phyloP scores from a whole-genome alignment of 2,888 invertebrate genomes.

The Corbicula japonica region DNA sequence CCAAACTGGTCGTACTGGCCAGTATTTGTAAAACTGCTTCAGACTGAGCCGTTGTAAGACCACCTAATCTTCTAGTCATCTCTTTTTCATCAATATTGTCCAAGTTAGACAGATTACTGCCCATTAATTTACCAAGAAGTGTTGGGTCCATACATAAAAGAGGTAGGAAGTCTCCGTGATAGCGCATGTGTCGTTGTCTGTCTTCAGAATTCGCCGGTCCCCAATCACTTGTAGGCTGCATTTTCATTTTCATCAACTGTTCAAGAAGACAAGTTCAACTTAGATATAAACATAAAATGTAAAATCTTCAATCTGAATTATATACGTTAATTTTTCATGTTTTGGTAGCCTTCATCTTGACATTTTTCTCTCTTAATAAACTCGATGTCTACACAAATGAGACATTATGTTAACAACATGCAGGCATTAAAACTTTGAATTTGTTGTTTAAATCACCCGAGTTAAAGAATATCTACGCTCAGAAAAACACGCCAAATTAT shows the following conservation, averaged over 20 bases:
- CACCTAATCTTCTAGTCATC: conserved; percentile 37
- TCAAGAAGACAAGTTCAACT: too few relatives aligned
- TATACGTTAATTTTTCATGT: too few relatives aligned
- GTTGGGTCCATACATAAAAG: conserved; percentile 55
- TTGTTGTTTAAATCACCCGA: too few relatives aligned
- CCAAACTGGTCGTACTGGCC: conserved; percentile 14
- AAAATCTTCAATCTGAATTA: too few relatives aligned
- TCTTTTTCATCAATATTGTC: conserved; percentile 55
- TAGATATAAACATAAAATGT: conserved; percentile 10
- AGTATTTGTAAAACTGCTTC: conserved; percentile 54
- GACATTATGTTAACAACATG: too few relatives aligned
- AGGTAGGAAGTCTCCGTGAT: conserved; percentile 54
- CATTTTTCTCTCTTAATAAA: too few relatives aligned
- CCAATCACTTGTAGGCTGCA: conserved; percentile 79
- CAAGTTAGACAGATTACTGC: conserved; percentile 65
- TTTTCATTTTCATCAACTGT: conserved; percentile 75
- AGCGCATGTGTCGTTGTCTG: conserved; percentile 60
- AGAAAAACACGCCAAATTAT: too few relatives aligned
- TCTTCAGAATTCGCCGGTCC: conserved; percentile 79
- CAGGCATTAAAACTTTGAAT: too few relatives aligned
- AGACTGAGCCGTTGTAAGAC: conserved; percentile 48
- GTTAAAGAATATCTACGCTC: too few relatives aligned
- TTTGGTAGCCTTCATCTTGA: too few relatives aligned
- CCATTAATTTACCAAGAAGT: conserved; percentile 67
- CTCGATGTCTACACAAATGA: too few relatives aligned